A percentile compares a stretch with the other conserved stretches of the same genome.
phyloP scores from a whole-genome alignment of 2,888 invertebrate genomes.

The Tortricodes alternella region DNA sequence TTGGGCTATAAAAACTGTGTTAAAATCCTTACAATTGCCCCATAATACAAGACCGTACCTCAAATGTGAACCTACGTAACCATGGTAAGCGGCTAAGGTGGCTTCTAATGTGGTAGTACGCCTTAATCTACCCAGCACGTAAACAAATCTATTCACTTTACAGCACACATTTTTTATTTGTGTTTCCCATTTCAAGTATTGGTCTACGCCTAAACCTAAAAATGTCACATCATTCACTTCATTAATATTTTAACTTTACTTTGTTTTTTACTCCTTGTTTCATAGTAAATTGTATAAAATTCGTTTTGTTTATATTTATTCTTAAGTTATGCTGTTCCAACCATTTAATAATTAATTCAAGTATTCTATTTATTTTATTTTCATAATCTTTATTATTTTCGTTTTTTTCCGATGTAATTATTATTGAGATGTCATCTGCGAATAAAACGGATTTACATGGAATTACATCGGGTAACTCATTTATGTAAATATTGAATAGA shows the following conservation, averaged over 20 bases:
- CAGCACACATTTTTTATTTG: no score
- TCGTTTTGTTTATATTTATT: no score
- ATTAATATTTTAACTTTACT: background rate
- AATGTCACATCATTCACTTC: background rate
- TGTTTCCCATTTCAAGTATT: no score
- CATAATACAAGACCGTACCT: no score
- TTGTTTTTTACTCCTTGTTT: no score
- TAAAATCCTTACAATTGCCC: background rate
- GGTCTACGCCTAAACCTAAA: slow-evolving; percentile 6
- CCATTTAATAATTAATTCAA: slow-evolving; percentile 5
- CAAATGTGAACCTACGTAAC: no score
- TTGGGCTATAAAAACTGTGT: background rate
- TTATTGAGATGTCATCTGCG: slow-evolving; percentile 14
- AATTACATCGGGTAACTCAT: slow-evolving; percentile 13
- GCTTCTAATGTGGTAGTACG: no score
- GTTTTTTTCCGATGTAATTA: slow-evolving; percentile 4
- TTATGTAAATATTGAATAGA: no score
- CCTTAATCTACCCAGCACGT: background rate
- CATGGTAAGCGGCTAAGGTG: no score
- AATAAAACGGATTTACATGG: background rate
- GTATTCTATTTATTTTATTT: background rate
- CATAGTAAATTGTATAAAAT: no score
- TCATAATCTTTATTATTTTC: background rate
- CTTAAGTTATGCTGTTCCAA: background rate
- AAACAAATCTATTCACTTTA: no score